Evolutionary conservation across 1,140 invertebrate genomes (phyloP).

Genomic region (Drosophila pectinifera): DNA sequence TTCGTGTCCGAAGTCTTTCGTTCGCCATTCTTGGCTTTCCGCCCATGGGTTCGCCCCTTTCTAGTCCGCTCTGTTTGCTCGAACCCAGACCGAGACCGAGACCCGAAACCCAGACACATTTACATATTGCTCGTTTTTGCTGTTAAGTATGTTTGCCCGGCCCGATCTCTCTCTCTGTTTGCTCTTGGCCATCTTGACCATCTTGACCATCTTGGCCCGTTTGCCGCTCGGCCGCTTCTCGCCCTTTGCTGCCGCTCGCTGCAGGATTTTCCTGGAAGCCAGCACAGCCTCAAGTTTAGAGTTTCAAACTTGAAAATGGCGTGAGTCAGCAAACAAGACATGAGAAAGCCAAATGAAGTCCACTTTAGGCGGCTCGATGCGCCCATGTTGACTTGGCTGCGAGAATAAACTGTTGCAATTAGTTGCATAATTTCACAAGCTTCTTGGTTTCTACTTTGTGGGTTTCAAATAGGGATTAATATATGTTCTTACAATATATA

Average conservation of each 20-base stretch:
- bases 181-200: constrained; percentile 28
- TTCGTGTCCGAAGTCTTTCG: constrained; percentile 77
- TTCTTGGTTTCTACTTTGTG: background rate
- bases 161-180: constrained; percentile 42
- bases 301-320: constrained; percentile 47
- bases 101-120: constrained; percentile 65
- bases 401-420: constrained; percentile 4
- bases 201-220: constrained; percentile 23
- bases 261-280: constrained; percentile 64
- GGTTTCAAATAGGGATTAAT: no score
- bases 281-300: constrained; percentile 51
- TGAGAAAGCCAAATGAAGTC: constrained; percentile 24
- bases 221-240: constrained; percentile 27
- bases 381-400: constrained; percentile 9
- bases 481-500: no score
- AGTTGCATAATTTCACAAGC: constrained; percentile 9
- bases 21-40: constrained; percentile 55
- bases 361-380: background rate
- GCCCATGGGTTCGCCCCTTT: constrained; percentile 49
- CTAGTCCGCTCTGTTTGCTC: constrained; percentile 57
- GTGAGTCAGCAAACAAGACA: constrained; percentile 59
- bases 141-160: constrained; percentile 76
- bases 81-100: constrained; percentile 26
- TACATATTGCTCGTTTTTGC: constrained; percentile 67
- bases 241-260: constrained; percentile 37